These are phyloP conservation scores for Rissa tridactyla DNA, from an alignment of 2,113 vertebrate species.

Conservation along the genomic window DNA sequence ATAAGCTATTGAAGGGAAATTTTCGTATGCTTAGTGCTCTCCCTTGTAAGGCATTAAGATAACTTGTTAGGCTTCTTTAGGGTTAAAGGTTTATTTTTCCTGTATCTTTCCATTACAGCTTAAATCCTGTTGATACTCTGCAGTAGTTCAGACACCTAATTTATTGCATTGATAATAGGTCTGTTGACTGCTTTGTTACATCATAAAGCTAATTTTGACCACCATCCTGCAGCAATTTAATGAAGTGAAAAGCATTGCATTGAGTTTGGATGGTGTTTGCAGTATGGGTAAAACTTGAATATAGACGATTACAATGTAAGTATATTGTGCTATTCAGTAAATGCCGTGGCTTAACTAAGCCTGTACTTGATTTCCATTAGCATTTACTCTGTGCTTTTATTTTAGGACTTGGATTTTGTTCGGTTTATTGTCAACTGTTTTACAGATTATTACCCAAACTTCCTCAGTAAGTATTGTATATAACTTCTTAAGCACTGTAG, in stretches of 20 bases:
- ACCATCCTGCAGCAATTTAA: neutral
- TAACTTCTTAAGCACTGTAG: neutral
- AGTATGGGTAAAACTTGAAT: neutral
- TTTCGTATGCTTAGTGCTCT: neutral
- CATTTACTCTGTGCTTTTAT: neutral
- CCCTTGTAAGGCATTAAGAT: neutral
- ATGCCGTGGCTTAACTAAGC: neutral
- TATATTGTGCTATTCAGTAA: neutral
- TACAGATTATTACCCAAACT: constrained; percentile 96
- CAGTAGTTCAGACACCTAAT: neutral
- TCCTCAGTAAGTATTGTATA: constrained; percentile 88
- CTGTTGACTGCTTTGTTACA: neutral
- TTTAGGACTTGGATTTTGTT: constrained; percentile 98
- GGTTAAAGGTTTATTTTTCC: neutral
- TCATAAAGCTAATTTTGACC: neutral
- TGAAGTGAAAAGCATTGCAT: neutral
- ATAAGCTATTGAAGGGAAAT: neutral
- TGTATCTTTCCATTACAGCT: neutral
- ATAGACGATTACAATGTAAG: neutral
- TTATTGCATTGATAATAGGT: neutral
- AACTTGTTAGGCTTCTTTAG: neutral
- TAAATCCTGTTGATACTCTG: neutral
- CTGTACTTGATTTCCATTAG: neutral
- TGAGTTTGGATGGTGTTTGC: neutral
- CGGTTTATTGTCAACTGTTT: constrained; percentile 94